A percentile compares a stretch with the other conserved stretches of the same genome.
Conservation (phyloP, 2,113 vertebrate species). For the pig (Sus scrofa) region DNA sequence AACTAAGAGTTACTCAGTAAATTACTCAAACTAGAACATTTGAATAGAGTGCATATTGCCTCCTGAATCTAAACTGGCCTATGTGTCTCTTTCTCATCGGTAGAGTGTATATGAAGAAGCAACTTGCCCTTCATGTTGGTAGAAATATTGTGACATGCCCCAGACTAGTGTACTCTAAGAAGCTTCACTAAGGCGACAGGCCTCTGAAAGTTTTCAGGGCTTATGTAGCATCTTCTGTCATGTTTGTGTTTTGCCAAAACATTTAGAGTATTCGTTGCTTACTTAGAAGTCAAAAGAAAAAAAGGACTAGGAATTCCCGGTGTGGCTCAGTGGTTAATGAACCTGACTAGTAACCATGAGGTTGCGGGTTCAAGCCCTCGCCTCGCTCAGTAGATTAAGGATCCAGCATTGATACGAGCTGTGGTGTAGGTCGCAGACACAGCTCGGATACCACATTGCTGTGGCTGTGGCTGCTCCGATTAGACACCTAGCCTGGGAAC, state of each 20-base stretch:
- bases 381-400: too few relatives aligned
- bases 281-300: not conserved
- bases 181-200: not conserved
- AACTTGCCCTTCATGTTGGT: not conserved
- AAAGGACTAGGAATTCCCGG: too few relatives aligned
- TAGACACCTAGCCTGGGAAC: too few relatives aligned
- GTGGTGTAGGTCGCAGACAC: too few relatives aligned
- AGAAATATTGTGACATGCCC: not conserved
- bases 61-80: constrained; percentile 5
- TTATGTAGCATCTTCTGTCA: not conserved
- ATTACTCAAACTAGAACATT: not conserved
- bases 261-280: not conserved
- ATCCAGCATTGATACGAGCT: too few relatives aligned
- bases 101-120: not conserved
- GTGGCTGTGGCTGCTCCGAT: too few relatives aligned
- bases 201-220: not conserved
- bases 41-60: not conserved
- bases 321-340: too few relatives aligned
- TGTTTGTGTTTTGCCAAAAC: not conserved
- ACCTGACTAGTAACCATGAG: too few relatives aligned
- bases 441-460: too few relatives aligned
- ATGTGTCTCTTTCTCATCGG: not conserved
- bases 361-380: too few relatives aligned
- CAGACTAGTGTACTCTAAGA: not conserved
- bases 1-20: not conserved